Conservation (phyloP, 1,140 invertebrate genomes). For the Pristionchus pacificus region DNA sequence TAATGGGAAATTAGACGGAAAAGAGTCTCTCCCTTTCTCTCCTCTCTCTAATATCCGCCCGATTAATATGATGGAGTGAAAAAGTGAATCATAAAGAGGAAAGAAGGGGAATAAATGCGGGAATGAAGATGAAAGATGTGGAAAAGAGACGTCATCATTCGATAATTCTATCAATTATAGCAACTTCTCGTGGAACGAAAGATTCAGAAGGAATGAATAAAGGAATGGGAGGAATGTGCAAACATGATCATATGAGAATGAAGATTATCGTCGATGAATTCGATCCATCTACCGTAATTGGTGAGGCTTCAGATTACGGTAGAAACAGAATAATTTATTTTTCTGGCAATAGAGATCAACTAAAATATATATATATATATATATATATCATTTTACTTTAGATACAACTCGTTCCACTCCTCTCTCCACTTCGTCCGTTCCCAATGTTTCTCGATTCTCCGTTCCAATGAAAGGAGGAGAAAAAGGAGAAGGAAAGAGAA, state of each 20-base stretch:
- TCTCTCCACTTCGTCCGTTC: no score
- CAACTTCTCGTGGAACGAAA: background rate
- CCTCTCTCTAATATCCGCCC: background rate
- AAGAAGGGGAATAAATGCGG: no score
- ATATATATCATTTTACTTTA: background rate
- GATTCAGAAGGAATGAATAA: background rate
- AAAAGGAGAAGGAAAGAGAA: no score
- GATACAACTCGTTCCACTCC: no score
- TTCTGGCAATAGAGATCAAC: no score
- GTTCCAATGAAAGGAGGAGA: no score
- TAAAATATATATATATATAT: background rate
- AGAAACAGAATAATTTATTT: background rate
- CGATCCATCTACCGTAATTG: no score
- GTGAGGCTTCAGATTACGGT: background rate
- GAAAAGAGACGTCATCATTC: background rate
- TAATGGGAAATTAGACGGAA: background rate
- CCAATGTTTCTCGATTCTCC: no score
- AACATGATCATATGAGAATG: background rate
- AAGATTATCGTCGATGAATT: background rate
- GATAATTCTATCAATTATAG: background rate
- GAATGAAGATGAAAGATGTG: no score
- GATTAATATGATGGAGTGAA: no score
- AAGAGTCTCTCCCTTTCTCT: background rate
- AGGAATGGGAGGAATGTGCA: background rate
- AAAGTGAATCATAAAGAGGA: no score